phyloP scores from a whole-genome alignment of 2,113 vertebrate species.

The Chloropsis hardwickii region DNA sequence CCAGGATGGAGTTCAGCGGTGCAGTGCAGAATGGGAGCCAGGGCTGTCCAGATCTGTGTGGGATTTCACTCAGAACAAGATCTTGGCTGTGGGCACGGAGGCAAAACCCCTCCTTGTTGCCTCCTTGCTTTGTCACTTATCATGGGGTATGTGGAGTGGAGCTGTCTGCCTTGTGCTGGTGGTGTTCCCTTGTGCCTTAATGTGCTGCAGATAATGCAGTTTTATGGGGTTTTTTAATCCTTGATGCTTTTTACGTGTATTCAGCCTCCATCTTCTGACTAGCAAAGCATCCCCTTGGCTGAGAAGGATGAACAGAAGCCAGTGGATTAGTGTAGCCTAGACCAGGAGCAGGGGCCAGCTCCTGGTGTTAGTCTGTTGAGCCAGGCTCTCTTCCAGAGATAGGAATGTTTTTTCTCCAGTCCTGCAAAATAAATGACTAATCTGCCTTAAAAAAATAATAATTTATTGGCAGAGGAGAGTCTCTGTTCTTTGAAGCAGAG shows the following conservation, averaged over 20 bases:
- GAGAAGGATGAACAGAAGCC: not conserved
- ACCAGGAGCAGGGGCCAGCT: not conserved
- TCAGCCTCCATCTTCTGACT: not conserved
- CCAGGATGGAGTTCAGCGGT: not conserved
- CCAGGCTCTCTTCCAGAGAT: not conserved
- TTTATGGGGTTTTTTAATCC: not conserved
- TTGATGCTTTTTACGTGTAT: not conserved
- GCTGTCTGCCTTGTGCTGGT: not conserved
- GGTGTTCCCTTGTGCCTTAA: not conserved
- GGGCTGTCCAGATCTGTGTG: not conserved
- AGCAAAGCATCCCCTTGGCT: not conserved
- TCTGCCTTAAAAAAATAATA: not conserved
- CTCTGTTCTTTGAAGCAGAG: not conserved
- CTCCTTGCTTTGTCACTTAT: not conserved
- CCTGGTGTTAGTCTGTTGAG: not conserved
- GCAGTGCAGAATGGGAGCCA: not conserved
- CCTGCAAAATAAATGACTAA: not conserved
- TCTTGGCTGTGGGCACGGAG: not conserved
- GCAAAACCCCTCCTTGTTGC: not conserved
- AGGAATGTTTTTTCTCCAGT: not conserved
- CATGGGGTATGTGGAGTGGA: rapidly evolving
- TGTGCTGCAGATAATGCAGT: not conserved
- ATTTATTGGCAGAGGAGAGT: not conserved
- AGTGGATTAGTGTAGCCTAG: not conserved
- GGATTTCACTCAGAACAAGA: rapidly evolving